A percentile compares a stretch with the other conserved stretches of the same genome.
These are phyloP conservation scores for Sarcophilus harrisii DNA, from an alignment of 2,797 vertebrate species.

Conservation along the genomic window DNA sequence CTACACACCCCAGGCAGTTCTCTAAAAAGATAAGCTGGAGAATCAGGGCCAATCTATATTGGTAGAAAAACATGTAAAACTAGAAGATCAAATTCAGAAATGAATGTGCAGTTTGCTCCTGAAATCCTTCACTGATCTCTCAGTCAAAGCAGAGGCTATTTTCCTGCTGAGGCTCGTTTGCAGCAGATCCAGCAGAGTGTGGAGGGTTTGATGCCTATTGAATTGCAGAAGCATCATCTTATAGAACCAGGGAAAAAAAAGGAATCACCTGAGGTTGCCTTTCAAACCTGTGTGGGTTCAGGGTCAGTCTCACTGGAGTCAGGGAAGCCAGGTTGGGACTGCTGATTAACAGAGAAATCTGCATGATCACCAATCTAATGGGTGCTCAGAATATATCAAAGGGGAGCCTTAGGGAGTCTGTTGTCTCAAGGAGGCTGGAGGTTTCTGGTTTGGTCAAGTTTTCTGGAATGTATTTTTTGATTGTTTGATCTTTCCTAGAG, in stretches of 20 bases:
- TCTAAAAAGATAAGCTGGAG: not conserved
- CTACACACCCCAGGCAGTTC: not conserved
- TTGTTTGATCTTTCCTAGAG: not conserved
- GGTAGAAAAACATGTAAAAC: not conserved
- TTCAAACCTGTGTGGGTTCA: not conserved
- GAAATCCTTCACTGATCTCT: not conserved
- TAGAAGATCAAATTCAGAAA: not conserved
- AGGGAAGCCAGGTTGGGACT: not conserved
- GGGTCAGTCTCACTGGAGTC: not conserved
- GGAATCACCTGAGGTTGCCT: constrained; percentile 1
- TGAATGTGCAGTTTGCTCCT: not conserved
- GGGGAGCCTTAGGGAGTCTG: not conserved
- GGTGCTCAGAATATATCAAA: not conserved
- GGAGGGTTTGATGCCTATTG: not conserved
- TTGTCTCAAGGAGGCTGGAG: not conserved
- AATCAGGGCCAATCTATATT: not conserved
- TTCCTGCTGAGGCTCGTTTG: not conserved
- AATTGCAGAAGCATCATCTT: not conserved
- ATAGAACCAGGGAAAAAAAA: not conserved
- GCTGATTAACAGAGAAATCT: not conserved
- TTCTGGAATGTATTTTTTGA: not conserved
- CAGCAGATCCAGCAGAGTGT: not conserved
- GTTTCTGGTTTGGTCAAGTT: not conserved
- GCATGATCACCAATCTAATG: not conserved
- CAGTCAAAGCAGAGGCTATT: not conserved